Evolutionary conservation across 92 coral and sea anemone species (phyloP), one percentile per base, ranked within the genome.

Genomic region (Blastomussa wellsi): DNA sequence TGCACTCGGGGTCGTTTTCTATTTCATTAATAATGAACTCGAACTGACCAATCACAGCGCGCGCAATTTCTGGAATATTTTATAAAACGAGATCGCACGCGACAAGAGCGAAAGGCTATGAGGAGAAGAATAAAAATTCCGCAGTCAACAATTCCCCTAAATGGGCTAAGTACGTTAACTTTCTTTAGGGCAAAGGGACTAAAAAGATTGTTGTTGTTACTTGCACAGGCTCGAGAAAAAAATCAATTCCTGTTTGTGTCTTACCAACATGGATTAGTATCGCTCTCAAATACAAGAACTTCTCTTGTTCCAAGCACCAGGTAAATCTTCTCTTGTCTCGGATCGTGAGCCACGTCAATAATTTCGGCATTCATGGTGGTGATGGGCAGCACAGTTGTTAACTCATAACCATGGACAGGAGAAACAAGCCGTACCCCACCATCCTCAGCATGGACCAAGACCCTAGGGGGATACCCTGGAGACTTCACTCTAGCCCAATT

Each of bases 211-310:
- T n/a, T n/a, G n/a, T n/a, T n/a, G n/a, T n/a, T n/a, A n/a, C n/a
- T n/a, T n/a, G 49, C 49, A 8, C 8, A 44, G 49, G 7, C 11
- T 44, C 0, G 12, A 44, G 49, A 44, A 44, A 13, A 44, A 44
- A 44, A 13, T 44, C 7, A 44, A 44, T 6, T 3, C 11, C 11
- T 44, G n/a, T 29, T 3, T 39, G 29, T 22, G 32, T 48, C 96
- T 93, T 71, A 96, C 99, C 98, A 95, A 85, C 99, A 96, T 20
- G 99, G 99, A 52, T 96, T 93, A 0, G 95, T 92, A 76, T 92
- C 87, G 38, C 95, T 91, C 85, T 92, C 98, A 83, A 95, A 96
- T 29, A 96, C 99, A 68, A 96, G 79, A 32, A 96, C 95, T 60
- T 88, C 91, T 39, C 91, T 86, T 26, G 93, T 90, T n/a, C 86